These are phyloP conservation scores for Heliocidaris tuberculata DNA, from an alignment of 35 echinoderm and acorn worm species.

Conservation along the genomic window DNA sequence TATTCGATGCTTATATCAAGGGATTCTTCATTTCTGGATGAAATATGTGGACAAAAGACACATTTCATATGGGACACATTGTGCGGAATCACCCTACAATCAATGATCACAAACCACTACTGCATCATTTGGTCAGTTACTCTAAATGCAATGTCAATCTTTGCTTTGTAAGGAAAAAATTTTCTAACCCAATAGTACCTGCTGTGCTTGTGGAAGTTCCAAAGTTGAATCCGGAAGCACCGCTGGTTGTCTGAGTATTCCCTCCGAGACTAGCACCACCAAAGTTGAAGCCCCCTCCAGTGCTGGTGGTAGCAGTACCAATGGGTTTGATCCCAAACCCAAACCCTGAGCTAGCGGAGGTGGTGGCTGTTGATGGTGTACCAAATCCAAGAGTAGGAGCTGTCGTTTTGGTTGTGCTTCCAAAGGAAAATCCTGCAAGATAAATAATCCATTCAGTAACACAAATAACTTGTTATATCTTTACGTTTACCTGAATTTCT, in stretches of 20 bases:
- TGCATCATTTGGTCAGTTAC: background rate
- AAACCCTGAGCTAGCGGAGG: conserved; percentile 33
- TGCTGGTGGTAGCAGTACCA: conserved; percentile 59
- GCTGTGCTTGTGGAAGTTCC: conserved; percentile 44
- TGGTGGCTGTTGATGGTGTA: conserved; percentile 43
- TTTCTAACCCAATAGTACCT: background rate
- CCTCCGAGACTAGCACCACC: conserved; percentile 23
- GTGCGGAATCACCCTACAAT: no score
- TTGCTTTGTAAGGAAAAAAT: background rate
- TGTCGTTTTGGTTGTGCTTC: conserved; percentile 45
- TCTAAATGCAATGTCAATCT: background rate
- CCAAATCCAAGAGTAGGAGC: conserved; percentile 58
- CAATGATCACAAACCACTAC: no score
- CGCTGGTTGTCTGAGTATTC: conserved; percentile 48
- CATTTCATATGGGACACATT: no score
- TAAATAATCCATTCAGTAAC: background rate
- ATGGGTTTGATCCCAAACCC: conserved; percentile 71
- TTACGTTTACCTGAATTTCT: background rate
- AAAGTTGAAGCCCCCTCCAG: conserved; percentile 56
- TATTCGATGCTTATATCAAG: no score
- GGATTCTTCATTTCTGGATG: no score
- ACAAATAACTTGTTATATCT: background rate
- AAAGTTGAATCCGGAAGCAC: conserved; percentile 67
- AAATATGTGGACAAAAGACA: no score
- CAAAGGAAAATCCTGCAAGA: conserved; percentile 57